Evolutionary conservation across 1,140 invertebrate species (phyloP), one percentile per base, ranked within the genome.

Genomic region (Apocrypta bakeri): DNA sequence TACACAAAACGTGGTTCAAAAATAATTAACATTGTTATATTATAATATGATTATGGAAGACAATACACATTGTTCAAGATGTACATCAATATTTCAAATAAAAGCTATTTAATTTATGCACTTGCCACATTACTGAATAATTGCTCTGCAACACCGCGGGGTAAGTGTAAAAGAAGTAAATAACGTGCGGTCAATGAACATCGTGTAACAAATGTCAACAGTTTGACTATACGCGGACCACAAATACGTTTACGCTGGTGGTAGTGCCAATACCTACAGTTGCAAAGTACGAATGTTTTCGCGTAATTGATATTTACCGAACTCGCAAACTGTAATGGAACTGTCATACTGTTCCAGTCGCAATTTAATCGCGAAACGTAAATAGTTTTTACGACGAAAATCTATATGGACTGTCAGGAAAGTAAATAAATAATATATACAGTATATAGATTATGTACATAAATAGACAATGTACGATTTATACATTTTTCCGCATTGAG

Each of bases 151-250:
- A 17, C 25, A 79, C 76, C 40, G 40, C 40, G 69, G 40, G 29
- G 21, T 12, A 9, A 0, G 68, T 14, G 27, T 4, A 63, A 72
- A 82, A 61, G 64, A 64, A 78, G 74, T 71, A 77, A 82, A 72
- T 72, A 82, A 76, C 63, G 29, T 29, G 14, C 48, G 29, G 27
- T 37, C 25, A 9, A n/a, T 31, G 61, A 37, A 12, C 24, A 37
- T 64, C 74, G 14, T 76, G 24, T 21, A 64, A 17, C 25, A 11
- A 82, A 68, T 72, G 74, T 82, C 74, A 72, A 77, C 68, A 71
- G 48, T 61, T 56, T 17, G 21, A 9, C 27, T 27, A 69, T 29
- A 21, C 33, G 2, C 14, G 11, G 42, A 82, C 81, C 81, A 68
- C 81, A 82, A 77, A 77, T 33, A 24, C 48, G 25, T 64, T 68